Conservation (phyloP, 2,113 vertebrate species). For the rabbit (Oryctolagus cuniculus) region DNA sequence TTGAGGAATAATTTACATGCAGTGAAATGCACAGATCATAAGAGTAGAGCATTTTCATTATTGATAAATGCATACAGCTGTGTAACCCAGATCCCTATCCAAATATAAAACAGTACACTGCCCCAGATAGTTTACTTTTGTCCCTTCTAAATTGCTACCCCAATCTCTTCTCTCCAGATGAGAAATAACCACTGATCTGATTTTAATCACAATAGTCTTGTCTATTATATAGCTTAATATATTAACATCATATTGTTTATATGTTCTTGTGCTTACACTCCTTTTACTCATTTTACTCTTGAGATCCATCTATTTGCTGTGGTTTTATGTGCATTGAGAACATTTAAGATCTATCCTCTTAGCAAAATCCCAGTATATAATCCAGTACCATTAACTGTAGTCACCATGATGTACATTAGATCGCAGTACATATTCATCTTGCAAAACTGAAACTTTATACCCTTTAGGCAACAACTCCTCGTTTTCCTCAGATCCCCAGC, state of each 20-base stretch:
- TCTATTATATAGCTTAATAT: neutral
- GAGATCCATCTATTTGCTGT: neutral
- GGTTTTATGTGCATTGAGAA: neutral
- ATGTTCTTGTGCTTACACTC: neutral
- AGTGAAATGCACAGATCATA: constrained; percentile 11
- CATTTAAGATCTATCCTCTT: neutral
- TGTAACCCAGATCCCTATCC: neutral
- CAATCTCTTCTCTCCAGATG: neutral
- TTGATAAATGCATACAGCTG: neutral
- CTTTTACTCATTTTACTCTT: neutral
- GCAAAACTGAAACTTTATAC: too few species aligned
- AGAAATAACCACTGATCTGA: neutral
- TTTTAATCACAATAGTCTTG: neutral
- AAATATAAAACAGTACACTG: neutral
- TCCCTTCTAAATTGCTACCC: neutral
- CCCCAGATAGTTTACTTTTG: neutral
- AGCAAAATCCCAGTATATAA: neutral
- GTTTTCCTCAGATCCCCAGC: too few species aligned
- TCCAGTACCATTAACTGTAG: neutral
- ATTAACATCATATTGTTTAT: neutral
- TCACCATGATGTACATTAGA: neutral
- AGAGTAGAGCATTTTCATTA: neutral
- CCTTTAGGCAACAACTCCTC: too few species aligned
- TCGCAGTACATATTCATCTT: too few species aligned
- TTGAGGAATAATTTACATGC: neutral